Conservation (phyloP, 2,888 invertebrate species). For the Sepiola atlantica region DNA sequence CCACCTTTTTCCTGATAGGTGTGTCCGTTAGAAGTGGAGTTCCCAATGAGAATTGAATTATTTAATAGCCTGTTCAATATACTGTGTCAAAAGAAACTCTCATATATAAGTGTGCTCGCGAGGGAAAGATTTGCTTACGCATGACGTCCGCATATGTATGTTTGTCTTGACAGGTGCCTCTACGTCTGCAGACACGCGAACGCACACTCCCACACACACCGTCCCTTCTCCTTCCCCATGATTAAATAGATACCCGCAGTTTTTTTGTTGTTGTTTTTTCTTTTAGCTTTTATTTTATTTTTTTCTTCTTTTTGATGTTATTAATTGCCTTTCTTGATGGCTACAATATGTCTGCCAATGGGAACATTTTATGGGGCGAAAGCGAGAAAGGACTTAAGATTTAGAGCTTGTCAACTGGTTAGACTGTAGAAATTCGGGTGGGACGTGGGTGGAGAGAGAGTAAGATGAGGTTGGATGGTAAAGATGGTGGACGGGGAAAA, state of each 20-base stretch:
- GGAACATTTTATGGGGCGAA: constrained; percentile 20
- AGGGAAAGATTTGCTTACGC: background rate
- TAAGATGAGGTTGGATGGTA: too few relatives aligned
- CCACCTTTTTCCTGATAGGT: too few relatives aligned
- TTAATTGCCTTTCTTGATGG: background rate
- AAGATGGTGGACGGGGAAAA: too few relatives aligned
- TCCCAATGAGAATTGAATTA: background rate
- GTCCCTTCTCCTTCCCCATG: background rate
- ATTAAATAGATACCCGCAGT: background rate
- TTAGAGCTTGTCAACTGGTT: background rate
- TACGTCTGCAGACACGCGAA: background rate
- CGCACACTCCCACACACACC: background rate
- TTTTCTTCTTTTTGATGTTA: background rate
- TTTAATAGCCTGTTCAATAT: background rate
- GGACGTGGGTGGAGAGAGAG: background rate
- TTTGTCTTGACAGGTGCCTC: background rate
- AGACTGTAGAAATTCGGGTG: background rate
- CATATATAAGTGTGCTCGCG: background rate
- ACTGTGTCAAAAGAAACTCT: background rate
- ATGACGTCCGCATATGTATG: background rate
- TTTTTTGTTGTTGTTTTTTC: background rate
- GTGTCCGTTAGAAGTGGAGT: background rate
- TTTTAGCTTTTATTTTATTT: background rate
- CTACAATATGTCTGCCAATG: background rate
- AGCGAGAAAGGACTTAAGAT: background rate